Evolutionary conservation across 2,888 invertebrate species (phyloP).

Genomic region (Pristionchus arcanus): DNA sequence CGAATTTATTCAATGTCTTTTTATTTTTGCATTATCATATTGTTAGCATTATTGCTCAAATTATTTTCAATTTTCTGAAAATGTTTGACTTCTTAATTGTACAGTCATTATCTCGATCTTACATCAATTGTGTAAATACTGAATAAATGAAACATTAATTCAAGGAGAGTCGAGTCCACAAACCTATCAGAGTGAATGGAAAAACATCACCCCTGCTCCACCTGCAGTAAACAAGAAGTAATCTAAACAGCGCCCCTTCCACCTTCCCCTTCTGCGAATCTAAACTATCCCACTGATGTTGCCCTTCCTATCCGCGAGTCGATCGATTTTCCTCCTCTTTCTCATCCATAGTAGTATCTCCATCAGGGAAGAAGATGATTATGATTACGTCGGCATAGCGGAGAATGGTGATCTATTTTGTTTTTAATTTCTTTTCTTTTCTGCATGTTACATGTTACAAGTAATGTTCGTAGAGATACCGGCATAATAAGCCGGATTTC

Average conservation of each 20-base stretch:
- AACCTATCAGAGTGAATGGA: background rate
- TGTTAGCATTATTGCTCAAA: background rate
- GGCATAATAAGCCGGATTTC: no score
- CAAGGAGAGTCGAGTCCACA: background rate
- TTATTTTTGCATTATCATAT: background rate
- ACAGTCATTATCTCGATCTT: background rate
- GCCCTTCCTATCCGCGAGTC: background rate
- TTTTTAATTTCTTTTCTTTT: background rate
- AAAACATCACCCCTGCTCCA: no score
- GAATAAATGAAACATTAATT: background rate
- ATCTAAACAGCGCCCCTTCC: background rate
- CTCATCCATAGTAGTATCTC: background rate
- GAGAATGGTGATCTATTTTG: conserved; percentile 12
- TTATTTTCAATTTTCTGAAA: no score
- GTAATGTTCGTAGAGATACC: no score
- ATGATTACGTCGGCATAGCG: conserved; percentile 20
- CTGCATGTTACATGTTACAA: background rate
- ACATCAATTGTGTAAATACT: background rate
- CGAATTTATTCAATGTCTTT: no score
- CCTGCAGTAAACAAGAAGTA: background rate
- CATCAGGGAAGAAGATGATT: conserved; percentile 14
- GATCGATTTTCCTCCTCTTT: background rate
- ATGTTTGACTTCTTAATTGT: background rate
- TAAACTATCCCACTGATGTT: conserved; percentile 24
- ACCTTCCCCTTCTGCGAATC: background rate